These are phyloP conservation scores for Phrynocephalus forsythii DNA, from an alignment of 2,797 vertebrate species.

Conservation along the genomic window DNA sequence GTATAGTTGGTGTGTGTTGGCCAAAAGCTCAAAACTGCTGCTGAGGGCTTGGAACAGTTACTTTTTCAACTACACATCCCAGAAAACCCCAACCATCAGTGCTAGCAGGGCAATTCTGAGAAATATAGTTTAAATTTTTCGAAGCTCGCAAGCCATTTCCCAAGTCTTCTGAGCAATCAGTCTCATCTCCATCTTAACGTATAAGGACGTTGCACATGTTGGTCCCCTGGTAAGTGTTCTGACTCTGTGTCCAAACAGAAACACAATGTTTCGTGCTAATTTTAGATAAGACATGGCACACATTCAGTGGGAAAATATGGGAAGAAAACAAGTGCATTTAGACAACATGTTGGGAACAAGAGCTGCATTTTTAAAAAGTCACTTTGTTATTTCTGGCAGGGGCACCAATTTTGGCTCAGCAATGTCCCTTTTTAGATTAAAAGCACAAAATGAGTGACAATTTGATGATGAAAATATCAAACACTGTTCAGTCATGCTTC, in stretches of 20 bases:
- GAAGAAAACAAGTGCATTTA: not conserved
- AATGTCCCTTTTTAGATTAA: not conserved
- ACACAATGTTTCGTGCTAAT: not conserved
- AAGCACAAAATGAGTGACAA: not conserved
- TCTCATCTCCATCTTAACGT: too few species aligned
- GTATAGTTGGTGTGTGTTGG: too few species aligned
- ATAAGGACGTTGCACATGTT: not conserved
- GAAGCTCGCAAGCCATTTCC: too few species aligned
- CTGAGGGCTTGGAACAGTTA: too few species aligned
- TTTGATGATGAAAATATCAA: conserved; percentile 15
- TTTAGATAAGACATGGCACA: not conserved
- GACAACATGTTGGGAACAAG: not conserved
- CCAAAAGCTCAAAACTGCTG: too few species aligned
- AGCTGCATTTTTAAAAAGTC: not conserved
- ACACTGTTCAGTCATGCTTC: not conserved
- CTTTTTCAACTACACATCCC: too few species aligned
- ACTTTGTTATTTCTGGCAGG: not conserved
- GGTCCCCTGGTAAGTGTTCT: not conserved
- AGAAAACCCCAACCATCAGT: too few species aligned
- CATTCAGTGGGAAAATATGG: not conserved
- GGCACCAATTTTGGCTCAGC: not conserved
- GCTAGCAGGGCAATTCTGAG: too few species aligned
- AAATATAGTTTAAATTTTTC: too few species aligned
- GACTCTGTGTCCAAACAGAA: not conserved
- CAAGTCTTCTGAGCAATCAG: too few species aligned